A percentile compares a stretch with the other conserved stretches of the same genome.
phyloP scores from a whole-genome alignment of 2,797 vertebrate species.

The Aeoliscus strigatus region DNA sequence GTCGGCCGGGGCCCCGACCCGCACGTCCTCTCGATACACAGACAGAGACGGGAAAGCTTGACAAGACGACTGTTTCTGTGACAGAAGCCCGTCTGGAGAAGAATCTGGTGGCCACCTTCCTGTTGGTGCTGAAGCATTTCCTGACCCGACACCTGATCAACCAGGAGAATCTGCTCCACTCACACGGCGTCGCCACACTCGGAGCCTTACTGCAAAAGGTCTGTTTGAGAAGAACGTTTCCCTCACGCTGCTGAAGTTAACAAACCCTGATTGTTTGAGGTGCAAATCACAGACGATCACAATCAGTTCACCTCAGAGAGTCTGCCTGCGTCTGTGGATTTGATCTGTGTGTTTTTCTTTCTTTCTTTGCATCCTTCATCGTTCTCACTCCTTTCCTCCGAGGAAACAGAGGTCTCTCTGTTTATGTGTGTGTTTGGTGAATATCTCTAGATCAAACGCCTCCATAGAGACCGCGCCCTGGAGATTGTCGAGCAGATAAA shows the following conservation, averaged over 20 bases:
- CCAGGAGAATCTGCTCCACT: slow-evolving; percentile 90
- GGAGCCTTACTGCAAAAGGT: slow-evolving; percentile 93
- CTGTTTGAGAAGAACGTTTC: too few relatives aligned
- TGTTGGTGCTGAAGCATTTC: slow-evolving; percentile 92
- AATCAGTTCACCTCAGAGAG: slow-evolving; percentile 1
- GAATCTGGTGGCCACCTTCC: slow-evolving; percentile 89
- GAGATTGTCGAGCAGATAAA: slow-evolving; percentile 31
- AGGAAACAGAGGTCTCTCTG: not conserved
- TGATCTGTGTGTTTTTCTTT: slow-evolving; percentile 10
- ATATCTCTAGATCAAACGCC: slow-evolving; percentile 20
- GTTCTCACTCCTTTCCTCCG: not conserved
- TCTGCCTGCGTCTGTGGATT: slow-evolving; percentile 10
- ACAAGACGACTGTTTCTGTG: too few relatives aligned
- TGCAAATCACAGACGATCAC: not conserved
- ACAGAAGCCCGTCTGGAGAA: slow-evolving; percentile 93
- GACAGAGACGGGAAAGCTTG: too few relatives aligned
- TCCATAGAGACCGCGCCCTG: slow-evolving; percentile 39
- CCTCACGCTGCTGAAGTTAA: too few relatives aligned
- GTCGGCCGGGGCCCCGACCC: slow-evolving; percentile 52
- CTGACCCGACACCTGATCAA: slow-evolving; percentile 91
- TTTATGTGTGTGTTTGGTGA: not conserved
- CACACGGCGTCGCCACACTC: slow-evolving; percentile 82
- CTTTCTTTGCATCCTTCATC: not conserved
- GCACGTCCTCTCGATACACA: too few relatives aligned
- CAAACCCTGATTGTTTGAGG: not conserved